Evolutionary conservation across 2,888 invertebrate species (phyloP), one percentile per base, ranked within the genome.

Genomic region (Habroteleia sp.): DNA sequence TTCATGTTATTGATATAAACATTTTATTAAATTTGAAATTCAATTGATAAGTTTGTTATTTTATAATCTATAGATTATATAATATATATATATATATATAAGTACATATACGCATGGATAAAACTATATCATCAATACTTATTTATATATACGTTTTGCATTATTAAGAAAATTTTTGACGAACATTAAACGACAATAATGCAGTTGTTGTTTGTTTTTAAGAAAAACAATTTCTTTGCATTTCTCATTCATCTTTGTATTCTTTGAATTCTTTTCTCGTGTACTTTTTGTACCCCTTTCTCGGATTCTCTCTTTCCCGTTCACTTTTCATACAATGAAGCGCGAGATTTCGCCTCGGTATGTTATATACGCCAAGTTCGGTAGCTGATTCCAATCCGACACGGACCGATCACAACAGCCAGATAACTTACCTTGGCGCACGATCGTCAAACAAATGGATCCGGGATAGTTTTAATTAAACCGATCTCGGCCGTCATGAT

Each of bases 341-440:
- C 48, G 48, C 62, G 66, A 62, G 66, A 54, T 56, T 44, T 50
- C 50, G 41, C 42, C 10, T 50, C 42, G 63, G 50, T 37, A 29
- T 20, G 37, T 62, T 48, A 48, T 62, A 46, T 77, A 76, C 62
- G 81, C 76, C 79, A 83, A 85, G 81, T 84, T 80, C 84, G 76
- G 85, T 85, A 85, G 85, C 85, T 81, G 83, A 83, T 84, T 81
- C 79, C 80, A 73, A 85, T 85, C 83, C 82, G 85, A 83, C 83
- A 84, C 84, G 85, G 72, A 76, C 76, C 71, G 84, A 83, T 83
- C 79, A 80, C 79, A 79, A 79, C 78, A 77, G 78, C 74, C 81
- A 82, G 83, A 84, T 84, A 84, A 83, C 77, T 79, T 77, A 76
- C 77, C 82, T 52, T 42, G 62, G 79, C 79, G 79, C 74, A 71